Conservation (phyloP, 2,113 vertebrate genomes). For the Struthidea cinerea region DNA sequence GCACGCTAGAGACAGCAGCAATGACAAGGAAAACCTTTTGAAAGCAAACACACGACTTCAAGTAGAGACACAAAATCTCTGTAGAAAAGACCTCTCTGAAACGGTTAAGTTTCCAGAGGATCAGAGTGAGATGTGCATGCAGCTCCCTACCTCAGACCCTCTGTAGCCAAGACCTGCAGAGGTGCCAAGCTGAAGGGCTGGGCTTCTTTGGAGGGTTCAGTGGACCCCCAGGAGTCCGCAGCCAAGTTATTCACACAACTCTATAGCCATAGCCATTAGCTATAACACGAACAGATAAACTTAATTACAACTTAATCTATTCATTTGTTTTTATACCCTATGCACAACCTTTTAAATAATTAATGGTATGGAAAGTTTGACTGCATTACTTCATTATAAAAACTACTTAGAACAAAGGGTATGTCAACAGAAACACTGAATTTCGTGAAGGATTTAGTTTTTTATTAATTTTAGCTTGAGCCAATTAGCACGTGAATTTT, state of each 20-base stretch:
- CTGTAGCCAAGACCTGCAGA: background rate
- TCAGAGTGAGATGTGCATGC: rapidly evolving
- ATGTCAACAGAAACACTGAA: background rate
- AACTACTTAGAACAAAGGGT: background rate
- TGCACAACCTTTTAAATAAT: conserved; percentile 2
- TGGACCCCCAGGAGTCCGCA: background rate
- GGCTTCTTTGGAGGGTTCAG: background rate
- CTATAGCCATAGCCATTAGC: background rate
- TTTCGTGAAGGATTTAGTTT: background rate
- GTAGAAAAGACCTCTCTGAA: background rate
- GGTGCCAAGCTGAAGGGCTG: background rate
- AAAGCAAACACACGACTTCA: rapidly evolving
- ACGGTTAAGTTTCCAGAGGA: background rate
- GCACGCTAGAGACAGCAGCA: background rate
- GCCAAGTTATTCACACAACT: background rate
- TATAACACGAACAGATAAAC: background rate
- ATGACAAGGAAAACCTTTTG: background rate
- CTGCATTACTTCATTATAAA: background rate
- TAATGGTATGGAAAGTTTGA: background rate
- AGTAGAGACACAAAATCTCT: background rate
- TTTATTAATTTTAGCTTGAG: background rate
- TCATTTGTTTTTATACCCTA: background rate
- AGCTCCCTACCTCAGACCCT: background rate
- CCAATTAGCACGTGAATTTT: background rate
- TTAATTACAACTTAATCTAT: background rate